Conservation (phyloP, 2,113 vertebrate species). For the Ailuropoda melanoleuca region DNA sequence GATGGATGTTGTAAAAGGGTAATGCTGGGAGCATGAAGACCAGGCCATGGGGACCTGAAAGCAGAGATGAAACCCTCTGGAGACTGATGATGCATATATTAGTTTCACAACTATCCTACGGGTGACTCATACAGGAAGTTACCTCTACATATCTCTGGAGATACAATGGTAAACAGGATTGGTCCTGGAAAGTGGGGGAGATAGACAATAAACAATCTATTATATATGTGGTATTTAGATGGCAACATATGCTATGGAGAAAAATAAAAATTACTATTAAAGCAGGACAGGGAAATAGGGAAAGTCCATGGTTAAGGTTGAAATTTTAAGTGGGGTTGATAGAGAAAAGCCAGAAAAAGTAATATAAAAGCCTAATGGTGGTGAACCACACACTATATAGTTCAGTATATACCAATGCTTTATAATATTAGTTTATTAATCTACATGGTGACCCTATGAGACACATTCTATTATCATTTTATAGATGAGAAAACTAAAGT, state of each 20-base stretch:
- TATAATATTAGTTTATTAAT: not conserved
- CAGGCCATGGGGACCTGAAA: not conserved
- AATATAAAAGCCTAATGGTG: not conserved
- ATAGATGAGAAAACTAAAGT: not conserved
- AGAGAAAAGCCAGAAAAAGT: not conserved
- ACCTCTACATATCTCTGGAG: not conserved
- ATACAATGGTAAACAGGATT: not conserved
- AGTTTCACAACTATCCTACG: slow-evolving; percentile 50
- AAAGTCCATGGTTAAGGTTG: not conserved
- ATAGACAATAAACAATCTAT: not conserved
- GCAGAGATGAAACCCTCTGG: not conserved
- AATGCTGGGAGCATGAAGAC: not conserved
- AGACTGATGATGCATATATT: slow-evolving; percentile 25
- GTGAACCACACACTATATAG: not conserved
- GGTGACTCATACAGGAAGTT: slow-evolving; percentile 56
- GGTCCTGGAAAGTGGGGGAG: not conserved
- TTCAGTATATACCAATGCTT: not conserved
- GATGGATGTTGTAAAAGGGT: slow-evolving; percentile 59
- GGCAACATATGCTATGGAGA: not conserved
- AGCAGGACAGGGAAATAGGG: not conserved
- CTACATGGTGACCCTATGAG: not conserved
- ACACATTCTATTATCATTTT: not conserved
- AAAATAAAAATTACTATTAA: not conserved
- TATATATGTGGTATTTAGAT: not conserved
- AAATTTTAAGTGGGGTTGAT: not conserved